phyloP scores from a whole-genome alignment of 2,797 vertebrate species.

The Chiroxiphia lanceolata region DNA sequence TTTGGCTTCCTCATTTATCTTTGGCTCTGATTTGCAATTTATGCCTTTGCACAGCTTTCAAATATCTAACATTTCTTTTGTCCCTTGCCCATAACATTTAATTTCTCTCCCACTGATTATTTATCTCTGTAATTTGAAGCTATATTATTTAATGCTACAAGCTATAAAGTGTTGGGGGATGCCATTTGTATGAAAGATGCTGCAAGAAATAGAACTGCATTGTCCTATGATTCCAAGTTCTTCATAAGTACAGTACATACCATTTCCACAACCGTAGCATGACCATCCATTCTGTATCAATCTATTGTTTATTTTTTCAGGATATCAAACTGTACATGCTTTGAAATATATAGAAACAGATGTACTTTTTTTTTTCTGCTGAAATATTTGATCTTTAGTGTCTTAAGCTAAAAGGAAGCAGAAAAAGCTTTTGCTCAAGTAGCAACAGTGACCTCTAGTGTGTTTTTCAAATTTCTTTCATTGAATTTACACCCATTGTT shows the following conservation, averaged over 20 bases:
- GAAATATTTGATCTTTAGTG: constrained; percentile 57
- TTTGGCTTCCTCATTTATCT: constrained; percentile 33
- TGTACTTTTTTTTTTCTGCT: background rate
- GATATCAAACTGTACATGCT: constrained; percentile 34
- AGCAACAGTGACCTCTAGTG: constrained; percentile 99
- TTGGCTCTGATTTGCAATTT: constrained; percentile 40
- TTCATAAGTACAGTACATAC: background rate
- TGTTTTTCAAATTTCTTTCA: constrained; percentile 74
- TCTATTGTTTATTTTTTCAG: constrained; percentile 50
- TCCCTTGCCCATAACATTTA: constrained; percentile 46
- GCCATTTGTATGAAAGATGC: constrained; percentile 37
- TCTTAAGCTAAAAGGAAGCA: constrained; percentile 20
- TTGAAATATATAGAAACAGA: constrained; percentile 51
- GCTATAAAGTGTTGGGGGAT: constrained; percentile 37
- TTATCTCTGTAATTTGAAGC: constrained; percentile 60
- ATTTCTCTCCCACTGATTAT: constrained; percentile 57
- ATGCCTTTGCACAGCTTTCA: constrained; percentile 20
- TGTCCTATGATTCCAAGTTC: constrained; percentile 11
- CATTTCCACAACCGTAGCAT: background rate
- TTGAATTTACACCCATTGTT: constrained; percentile 59
- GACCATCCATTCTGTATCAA: background rate
- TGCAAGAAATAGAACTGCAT: background rate
- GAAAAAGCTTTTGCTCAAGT: constrained; percentile 74
- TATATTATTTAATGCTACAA: constrained; percentile 60
- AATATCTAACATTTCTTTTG: constrained; percentile 40